Evolutionary conservation across 35 echinoderm and acorn worm species (phyloP).

Genomic region (Acanthaster planci): DNA sequence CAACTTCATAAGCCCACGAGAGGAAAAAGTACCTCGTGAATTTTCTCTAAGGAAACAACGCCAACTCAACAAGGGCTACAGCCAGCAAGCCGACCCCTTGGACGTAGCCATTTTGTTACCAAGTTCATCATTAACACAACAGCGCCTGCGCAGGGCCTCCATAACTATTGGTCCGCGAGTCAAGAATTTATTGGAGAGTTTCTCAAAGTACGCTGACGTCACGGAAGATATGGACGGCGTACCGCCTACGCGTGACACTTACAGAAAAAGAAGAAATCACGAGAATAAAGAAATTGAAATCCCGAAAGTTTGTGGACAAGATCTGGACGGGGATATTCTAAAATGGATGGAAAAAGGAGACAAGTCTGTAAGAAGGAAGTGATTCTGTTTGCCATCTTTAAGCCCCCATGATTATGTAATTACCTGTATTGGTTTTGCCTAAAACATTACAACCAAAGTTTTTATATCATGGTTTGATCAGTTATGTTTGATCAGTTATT

Average conservation of each 20-base stretch:
- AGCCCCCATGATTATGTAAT: too few species aligned
- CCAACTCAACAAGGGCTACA: background rate
- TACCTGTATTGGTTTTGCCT: too few species aligned
- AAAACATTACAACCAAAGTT: too few species aligned
- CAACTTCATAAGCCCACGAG: background rate
- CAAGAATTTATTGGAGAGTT: constrained; percentile 6
- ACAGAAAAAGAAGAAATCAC: constrained; percentile 18
- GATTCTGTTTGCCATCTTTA: background rate
- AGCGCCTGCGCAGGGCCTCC: background rate
- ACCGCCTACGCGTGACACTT: background rate
- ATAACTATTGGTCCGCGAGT: constrained; percentile 9
- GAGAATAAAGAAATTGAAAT: background rate
- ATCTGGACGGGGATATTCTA: background rate
- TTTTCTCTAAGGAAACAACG: background rate
- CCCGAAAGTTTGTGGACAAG: background rate
- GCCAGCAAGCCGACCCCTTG: background rate
- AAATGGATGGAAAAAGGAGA: background rate
- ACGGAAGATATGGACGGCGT: constrained; percentile 19
- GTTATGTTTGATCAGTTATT: too few species aligned
- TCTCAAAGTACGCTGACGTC: constrained; percentile 5
- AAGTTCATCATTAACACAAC: background rate
- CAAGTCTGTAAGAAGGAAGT: background rate
- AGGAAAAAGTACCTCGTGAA: background rate
- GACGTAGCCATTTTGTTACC: background rate
- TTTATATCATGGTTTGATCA: too few species aligned